phyloP scores from a whole-genome alignment of 2,113 vertebrate genomes.

The Mus pahari region DNA sequence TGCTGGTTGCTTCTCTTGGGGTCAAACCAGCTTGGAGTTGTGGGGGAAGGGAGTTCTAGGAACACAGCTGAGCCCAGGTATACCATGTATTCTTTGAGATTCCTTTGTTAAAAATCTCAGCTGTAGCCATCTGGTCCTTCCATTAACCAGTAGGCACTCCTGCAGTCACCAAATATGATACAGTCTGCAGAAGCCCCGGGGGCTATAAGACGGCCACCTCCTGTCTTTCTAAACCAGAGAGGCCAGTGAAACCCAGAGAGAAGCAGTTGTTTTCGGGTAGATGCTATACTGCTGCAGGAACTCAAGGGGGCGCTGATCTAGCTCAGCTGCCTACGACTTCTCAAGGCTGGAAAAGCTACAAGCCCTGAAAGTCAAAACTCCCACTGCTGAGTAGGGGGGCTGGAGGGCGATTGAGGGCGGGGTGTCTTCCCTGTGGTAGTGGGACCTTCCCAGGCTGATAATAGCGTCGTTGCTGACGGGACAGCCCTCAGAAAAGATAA shows the following conservation, averaged over 20 bases:
- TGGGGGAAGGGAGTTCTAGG: not conserved
- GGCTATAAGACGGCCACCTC: too few species aligned
- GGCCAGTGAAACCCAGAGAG: not conserved
- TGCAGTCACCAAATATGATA: not conserved
- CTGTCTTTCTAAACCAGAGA: not conserved
- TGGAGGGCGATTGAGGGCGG: too few species aligned
- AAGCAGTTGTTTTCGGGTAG: not conserved
- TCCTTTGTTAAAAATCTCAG: not conserved
- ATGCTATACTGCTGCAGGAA: accelerated
- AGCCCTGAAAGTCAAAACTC: not conserved
- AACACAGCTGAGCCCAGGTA: not conserved
- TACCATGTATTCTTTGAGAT: too few species aligned
- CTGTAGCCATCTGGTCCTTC: not conserved
- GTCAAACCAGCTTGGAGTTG: not conserved
- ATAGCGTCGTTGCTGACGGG: too few species aligned
- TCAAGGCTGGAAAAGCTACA: not conserved
- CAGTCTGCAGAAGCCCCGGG: not conserved
- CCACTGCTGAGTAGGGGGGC: too few species aligned
- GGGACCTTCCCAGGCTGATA: too few species aligned
- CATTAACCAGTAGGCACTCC: not conserved
- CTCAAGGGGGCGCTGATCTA: not conserved
- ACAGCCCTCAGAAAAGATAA: too few species aligned
- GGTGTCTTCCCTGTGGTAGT: too few species aligned
- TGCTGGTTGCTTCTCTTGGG: not conserved
- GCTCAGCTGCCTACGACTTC: not conserved